Evolutionary conservation across 2,888 invertebrate species (phyloP).

Genomic region (Caenorhabditis becei): DNA sequence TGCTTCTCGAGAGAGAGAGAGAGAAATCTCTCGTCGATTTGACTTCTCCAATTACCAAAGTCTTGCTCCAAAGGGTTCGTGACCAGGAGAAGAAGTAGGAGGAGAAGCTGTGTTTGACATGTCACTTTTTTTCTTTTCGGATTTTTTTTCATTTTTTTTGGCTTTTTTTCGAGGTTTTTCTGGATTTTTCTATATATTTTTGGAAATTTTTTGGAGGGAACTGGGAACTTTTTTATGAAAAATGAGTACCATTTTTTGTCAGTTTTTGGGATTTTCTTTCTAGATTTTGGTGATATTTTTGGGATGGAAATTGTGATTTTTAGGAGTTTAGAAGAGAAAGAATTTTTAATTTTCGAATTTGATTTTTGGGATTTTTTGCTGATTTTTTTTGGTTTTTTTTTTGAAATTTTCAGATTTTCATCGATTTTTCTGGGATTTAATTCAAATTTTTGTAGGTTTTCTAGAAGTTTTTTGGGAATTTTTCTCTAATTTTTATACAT

Average conservation of each 20-base stretch:
- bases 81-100: too few relatives aligned
- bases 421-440: too few relatives aligned
- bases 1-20: too few relatives aligned
- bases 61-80: background rate
- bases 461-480: too few relatives aligned
- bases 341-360: background rate
- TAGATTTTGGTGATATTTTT: background rate
- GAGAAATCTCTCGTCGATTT: background rate
- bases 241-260: slow-evolving; percentile 3
- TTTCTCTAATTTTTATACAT: too few relatives aligned
- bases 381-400: too few relatives aligned
- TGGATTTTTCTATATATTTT: too few relatives aligned
- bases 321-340: background rate
- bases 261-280: background rate
- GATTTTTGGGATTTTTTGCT: background rate
- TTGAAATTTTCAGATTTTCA: too few relatives aligned
- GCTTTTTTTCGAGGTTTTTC: background rate
- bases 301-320: background rate
- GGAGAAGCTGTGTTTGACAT: background rate
- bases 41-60: slow-evolving; percentile 6
- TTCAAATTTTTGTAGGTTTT: too few relatives aligned
- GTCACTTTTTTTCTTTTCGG: background rate
- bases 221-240: too few relatives aligned
- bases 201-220: too few relatives aligned
- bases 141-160: background rate